Conservation (phyloP, 2,797 vertebrate genomes). For the Gambusia yucatana region DNA sequence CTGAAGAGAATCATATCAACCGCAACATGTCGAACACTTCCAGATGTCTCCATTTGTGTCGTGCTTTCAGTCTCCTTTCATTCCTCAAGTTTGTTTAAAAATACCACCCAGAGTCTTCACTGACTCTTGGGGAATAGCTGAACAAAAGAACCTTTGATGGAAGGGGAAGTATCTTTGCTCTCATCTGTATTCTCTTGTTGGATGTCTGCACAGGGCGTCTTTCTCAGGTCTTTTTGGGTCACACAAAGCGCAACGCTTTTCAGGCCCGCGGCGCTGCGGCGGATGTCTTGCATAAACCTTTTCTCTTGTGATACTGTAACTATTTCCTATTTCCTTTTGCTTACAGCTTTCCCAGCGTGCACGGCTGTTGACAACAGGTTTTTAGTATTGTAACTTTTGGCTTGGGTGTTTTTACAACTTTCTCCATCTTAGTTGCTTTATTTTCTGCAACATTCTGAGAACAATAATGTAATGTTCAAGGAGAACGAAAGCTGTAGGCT, state of each 20-base stretch:
- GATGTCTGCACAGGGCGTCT: conserved; percentile 12
- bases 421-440: conserved; percentile 15
- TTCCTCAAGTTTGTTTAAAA: conserved; percentile 3
- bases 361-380: conserved; percentile 20
- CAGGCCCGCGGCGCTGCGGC: conserved; percentile 34
- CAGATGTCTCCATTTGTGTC: neutral
- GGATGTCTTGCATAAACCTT: conserved; percentile 46
- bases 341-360: conserved; percentile 1
- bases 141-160: neutral
- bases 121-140: neutral
- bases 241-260: conserved; percentile 6
- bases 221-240: conserved; percentile 41
- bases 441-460: conserved; percentile 11
- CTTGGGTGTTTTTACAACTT: conserved; percentile 46
- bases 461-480: neutral
- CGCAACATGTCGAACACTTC: neutral
- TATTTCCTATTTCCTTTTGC: conserved; percentile 54
- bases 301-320: conserved; percentile 60
- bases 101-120: neutral
- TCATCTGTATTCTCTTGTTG: conserved; percentile 11
- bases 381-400: conserved; percentile 38
- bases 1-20: neutral
- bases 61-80: neutral
- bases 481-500: neutral
- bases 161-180: neutral